phyloP scores from a whole-genome alignment of 2,888 invertebrate species.

The Ecliptopera silaceata region DNA sequence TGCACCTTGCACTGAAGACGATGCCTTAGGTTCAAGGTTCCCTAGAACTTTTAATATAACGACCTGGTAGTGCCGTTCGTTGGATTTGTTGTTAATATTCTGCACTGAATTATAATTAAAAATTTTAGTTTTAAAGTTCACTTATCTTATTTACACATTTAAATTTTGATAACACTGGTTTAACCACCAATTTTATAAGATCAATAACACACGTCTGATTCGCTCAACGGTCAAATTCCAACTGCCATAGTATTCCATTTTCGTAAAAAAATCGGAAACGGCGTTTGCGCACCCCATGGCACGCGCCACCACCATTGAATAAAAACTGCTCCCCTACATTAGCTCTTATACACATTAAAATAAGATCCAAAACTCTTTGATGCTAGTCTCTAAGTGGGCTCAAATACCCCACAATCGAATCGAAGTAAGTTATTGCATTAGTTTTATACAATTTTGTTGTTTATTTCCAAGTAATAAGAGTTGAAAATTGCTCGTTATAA shows the following conservation, averaged over 20 bases:
- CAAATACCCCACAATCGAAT: not conserved
- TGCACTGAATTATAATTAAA: no score
- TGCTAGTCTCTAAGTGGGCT: not conserved
- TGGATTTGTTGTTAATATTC: not conserved
- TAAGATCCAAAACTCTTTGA: slow-evolving; percentile 15
- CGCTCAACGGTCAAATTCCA: slow-evolving; percentile 63
- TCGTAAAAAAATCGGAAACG: slow-evolving; percentile 68
- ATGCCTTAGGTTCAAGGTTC: not conserved
- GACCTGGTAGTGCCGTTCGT: no score
- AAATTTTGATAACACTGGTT: not conserved
- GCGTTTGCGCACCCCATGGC: slow-evolving; percentile 77
- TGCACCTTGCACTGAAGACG: not conserved
- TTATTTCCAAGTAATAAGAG: fast-evolving
- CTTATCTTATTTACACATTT: no score
- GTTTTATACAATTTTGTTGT: slow-evolving; percentile 18
- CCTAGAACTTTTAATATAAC: no score
- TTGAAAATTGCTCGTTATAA: slow-evolving; percentile 24
- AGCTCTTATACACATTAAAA: not conserved
- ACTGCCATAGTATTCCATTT: slow-evolving; percentile 63
- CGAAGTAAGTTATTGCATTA: not conserved
- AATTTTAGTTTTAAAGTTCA: no score
- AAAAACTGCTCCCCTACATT: not conserved
- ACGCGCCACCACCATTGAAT: slow-evolving; percentile 59
- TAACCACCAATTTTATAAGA: not conserved
- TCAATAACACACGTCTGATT: slow-evolving; percentile 40